Percentiles rank a stretch among this genome's conserved stretches.
Evolutionary conservation across 1,140 invertebrate genomes (phyloP).

Genomic region (Drosophila santomea): DNA sequence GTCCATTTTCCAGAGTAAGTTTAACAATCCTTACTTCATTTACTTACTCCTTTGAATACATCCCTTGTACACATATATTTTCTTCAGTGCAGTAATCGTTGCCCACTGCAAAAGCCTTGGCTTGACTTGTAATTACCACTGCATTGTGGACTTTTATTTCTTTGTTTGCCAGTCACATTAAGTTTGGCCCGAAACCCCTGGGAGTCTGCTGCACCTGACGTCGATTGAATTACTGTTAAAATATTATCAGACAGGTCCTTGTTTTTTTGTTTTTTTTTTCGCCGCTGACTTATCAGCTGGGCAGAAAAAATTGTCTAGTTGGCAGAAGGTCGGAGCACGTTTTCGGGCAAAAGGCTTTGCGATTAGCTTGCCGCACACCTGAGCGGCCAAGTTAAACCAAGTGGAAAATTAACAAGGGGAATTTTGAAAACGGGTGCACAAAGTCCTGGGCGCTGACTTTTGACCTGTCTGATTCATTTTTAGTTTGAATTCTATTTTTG

Average conservation of each 20-base stretch:
- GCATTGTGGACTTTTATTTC: constrained; percentile 67
- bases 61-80: background rate
- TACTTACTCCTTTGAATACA: too few relatives aligned
- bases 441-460: background rate
- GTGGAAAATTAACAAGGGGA: constrained; percentile 31
- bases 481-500: background rate
- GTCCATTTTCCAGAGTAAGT: too few relatives aligned
- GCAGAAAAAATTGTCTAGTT: background rate
- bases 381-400: constrained; percentile 16
- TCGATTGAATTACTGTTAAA: constrained; percentile 75
- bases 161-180: constrained; percentile 49
- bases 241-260: constrained; percentile 62
- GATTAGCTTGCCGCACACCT: constrained; percentile 22
- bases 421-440: background rate
- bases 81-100: constrained; percentile 5
- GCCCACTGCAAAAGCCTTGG: constrained; percentile 31
- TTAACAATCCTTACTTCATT: too few relatives aligned
- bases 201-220: constrained; percentile 29
- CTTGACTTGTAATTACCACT: constrained; percentile 75
- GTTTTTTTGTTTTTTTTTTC: constrained; percentile 5
- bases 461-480: constrained; percentile 2
- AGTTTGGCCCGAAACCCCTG: constrained; percentile 9
- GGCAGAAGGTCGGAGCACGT: background rate
- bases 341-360: constrained; percentile 2
- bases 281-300: constrained; percentile 24